Conservation (phyloP, 1,140 invertebrate species). For the Mercenaria mercenaria region DNA sequence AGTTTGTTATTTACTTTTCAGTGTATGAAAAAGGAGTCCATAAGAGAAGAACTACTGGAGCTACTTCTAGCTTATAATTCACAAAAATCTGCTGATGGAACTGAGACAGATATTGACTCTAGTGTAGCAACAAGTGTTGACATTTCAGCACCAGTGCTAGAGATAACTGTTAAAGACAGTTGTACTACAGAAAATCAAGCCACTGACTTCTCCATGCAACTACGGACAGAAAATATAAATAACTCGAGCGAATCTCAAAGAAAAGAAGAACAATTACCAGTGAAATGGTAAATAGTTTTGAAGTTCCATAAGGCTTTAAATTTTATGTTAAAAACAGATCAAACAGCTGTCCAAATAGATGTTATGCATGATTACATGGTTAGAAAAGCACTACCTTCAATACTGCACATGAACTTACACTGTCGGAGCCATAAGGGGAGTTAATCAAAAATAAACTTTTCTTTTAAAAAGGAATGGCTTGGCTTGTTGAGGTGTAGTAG, state of each 20-base stretch:
- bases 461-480: too few species aligned
- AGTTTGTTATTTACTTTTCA: constrained; percentile 6
- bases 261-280: background rate
- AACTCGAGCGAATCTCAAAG: background rate
- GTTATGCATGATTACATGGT: too few species aligned
- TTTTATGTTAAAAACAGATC: too few species aligned
- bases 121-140: constrained; percentile 12
- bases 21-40: constrained; percentile 35
- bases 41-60: constrained; percentile 48
- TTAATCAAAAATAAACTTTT: too few species aligned
- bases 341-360: too few species aligned
- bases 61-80: constrained; percentile 23
- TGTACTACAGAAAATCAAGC: background rate
- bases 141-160: background rate
- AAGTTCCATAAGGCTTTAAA: too few species aligned
- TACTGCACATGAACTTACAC: too few species aligned
- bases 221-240: background rate
- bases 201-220: background rate
- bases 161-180: background rate
- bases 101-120: constrained; percentile 13
- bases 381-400: too few species aligned
- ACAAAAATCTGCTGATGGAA: background rate
- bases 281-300: too few species aligned
- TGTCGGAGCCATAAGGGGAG: background rate
- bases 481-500: too few species aligned